Evolutionary conservation across 2,797 vertebrate species (phyloP).

Genomic region (Lacerta bilineata): DNA sequence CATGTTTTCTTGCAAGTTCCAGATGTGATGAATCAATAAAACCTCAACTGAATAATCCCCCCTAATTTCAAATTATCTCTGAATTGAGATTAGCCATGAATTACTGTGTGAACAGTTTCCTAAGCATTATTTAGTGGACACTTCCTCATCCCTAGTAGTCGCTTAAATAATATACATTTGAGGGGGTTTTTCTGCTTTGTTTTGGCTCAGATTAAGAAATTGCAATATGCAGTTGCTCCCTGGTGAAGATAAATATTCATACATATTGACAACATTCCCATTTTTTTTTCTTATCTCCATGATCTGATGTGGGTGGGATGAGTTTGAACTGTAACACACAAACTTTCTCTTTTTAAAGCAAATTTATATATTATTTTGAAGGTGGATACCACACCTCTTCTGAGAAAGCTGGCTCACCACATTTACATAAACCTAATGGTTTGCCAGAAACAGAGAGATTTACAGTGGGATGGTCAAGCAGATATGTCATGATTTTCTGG

Average conservation of each 20-base stretch:
- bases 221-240: background rate
- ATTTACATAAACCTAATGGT: background rate
- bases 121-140: too few relatives aligned
- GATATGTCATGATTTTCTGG: background rate
- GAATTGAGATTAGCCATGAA: too few relatives aligned
- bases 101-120: too few relatives aligned
- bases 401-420: background rate
- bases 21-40: too few relatives aligned
- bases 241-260: background rate
- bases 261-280: background rate
- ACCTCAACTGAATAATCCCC: too few relatives aligned
- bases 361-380: background rate
- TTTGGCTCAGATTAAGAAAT: background rate
- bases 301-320: background rate
- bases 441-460: background rate
- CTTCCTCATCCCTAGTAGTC: background rate
- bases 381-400: background rate
- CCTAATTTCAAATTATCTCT: too few relatives aligned
- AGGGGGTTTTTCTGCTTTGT: background rate
- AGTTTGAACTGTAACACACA: background rate
- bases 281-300: background rate
- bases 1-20: too few relatives aligned
- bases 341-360: background rate
- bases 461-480: background rate
- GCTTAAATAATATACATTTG: background rate